phyloP scores from a whole-genome alignment of 2,888 invertebrate species.

The Caenorhabditis sp. region DNA sequence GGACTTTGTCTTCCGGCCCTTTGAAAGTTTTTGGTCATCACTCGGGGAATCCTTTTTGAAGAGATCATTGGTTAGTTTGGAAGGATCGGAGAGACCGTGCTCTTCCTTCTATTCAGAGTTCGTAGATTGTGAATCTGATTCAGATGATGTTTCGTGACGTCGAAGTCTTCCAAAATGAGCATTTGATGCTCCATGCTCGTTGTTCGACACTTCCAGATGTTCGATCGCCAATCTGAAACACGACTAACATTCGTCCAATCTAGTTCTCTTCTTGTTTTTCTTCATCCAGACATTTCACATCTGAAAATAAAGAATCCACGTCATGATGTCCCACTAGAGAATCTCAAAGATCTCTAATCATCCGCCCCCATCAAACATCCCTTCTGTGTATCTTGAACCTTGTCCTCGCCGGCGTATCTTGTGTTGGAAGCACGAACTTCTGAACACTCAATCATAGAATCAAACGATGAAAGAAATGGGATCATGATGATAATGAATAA shows the following conservation, averaged over 20 bases:
- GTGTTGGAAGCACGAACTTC: constrained; percentile 5
- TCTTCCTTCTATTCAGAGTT: no score
- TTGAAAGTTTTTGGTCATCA: no score
- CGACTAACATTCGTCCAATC: neutral
- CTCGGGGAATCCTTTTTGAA: no score
- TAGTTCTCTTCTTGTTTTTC: neutral
- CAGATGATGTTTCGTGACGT: neutral
- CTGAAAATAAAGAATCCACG: neutral
- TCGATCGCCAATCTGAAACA: neutral
- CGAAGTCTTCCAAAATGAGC: neutral
- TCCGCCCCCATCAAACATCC: no score
- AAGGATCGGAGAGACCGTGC: no score
- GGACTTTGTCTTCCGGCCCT: no score
- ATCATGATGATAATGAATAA: constrained; percentile 1
- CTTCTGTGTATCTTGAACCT: constrained; percentile 2
- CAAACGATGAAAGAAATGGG: constrained; percentile 1
- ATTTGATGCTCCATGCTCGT: neutral
- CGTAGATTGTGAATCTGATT: no score
- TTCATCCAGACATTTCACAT: neutral
- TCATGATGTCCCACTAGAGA: neutral
- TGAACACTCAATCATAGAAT: constrained; percentile 4
- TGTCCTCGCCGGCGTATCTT: neutral
- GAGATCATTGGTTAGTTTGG: no score
- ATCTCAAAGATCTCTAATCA: constrained; percentile 9
- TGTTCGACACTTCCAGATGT: neutral